Evolutionary conservation across 2,888 invertebrate species (phyloP).

Genomic region (Microctonus hyperodae): DNA sequence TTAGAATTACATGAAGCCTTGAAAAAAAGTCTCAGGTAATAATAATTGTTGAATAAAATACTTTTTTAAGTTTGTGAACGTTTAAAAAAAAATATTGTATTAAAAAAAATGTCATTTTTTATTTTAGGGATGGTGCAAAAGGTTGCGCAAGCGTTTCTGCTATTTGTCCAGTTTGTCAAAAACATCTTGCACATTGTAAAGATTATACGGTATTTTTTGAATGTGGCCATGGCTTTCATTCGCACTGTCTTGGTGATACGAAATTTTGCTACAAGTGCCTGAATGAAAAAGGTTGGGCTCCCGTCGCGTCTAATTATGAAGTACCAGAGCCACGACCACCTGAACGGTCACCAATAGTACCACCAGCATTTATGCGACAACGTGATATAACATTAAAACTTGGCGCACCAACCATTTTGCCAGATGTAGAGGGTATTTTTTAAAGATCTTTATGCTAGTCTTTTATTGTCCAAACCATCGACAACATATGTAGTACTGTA

Average conservation of each 20-base stretch:
- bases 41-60: slow-evolving; percentile 15
- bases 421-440: slow-evolving; percentile 60
- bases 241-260: slow-evolving; percentile 55
- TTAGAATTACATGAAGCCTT: slow-evolving; percentile 71
- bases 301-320: slow-evolving; percentile 47
- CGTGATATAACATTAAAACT: slow-evolving; percentile 55
- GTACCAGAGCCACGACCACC: slow-evolving; percentile 46
- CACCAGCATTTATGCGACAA: slow-evolving; percentile 57
- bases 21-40: slow-evolving; percentile 56
- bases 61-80: background rate
- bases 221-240: slow-evolving; percentile 60
- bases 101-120: slow-evolving; percentile 1
- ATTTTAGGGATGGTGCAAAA: slow-evolving; percentile 53
- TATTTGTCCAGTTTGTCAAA: slow-evolving; percentile 56
- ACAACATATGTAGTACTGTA: background rate
- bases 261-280: slow-evolving; percentile 59
- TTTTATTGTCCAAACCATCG: background rate
- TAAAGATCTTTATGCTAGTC: slow-evolving; percentile 41
- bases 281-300: slow-evolving; percentile 58
- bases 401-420: slow-evolving; percentile 56
- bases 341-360: slow-evolving; percentile 51
- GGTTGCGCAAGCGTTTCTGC: slow-evolving; percentile 53
- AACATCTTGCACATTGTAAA: slow-evolving; percentile 50
- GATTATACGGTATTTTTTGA: slow-evolving; percentile 56
- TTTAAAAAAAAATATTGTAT: slow-evolving; percentile 4